Evolutionary conservation across 2,113 vertebrate species (phyloP).

Genomic region (Apaloderma vittatum): DNA sequence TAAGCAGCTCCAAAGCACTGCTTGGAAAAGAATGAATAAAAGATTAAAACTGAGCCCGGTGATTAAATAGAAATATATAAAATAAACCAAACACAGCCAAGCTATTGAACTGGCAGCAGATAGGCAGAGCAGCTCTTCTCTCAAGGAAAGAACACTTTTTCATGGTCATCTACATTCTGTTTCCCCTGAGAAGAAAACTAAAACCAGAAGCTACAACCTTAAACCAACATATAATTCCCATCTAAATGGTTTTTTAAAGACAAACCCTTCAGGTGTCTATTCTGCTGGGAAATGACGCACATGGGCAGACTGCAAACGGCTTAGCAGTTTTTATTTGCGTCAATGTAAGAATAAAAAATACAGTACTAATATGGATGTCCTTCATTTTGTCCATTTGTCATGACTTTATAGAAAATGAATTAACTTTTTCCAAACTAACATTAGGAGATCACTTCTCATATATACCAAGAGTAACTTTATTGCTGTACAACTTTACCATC

Average conservation of each 20-base stretch:
- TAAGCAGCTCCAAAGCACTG: slow-evolving; percentile 29
- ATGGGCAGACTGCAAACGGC: neutral
- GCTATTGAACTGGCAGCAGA: neutral
- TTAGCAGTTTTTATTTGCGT: neutral
- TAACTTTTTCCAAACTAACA: neutral
- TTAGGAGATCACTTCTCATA: neutral
- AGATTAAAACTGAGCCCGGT: slow-evolving; percentile 21
- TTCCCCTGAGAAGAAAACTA: neutral
- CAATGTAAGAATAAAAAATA: neutral
- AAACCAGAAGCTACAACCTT: neutral
- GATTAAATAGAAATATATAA: slow-evolving; percentile 11
- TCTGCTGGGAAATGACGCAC: neutral
- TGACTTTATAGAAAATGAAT: neutral
- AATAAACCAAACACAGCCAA: neutral
- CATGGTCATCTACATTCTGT: neutral
- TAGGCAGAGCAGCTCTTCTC: neutral
- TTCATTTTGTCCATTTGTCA: neutral
- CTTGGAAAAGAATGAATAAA: slow-evolving; percentile 34
- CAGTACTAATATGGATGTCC: neutral
- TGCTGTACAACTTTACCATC: neutral
- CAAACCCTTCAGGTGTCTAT: neutral
- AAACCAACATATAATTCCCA: neutral
- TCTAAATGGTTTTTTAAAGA: neutral
- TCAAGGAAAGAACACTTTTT: neutral
- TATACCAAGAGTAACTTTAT: neutral